phyloP scores from a whole-genome alignment of 1,140 invertebrate species.

The Physella acuta region DNA sequence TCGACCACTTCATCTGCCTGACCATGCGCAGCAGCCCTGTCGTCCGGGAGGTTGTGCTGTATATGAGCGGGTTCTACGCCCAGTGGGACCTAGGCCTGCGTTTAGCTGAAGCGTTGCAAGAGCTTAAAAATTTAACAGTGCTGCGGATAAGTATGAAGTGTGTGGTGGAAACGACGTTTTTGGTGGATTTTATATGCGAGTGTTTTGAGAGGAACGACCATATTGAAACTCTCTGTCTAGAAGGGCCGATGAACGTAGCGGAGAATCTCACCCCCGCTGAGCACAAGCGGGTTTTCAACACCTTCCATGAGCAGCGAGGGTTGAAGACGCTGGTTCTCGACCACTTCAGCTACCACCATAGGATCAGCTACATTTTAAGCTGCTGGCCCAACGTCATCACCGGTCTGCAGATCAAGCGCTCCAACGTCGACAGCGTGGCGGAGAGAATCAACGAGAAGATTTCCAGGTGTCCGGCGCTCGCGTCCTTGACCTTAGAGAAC shows the following conservation, averaged over 20 bases:
- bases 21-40: neutral
- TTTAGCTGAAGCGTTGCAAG: conserved; percentile 29
- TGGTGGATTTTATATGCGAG: conserved; percentile 33
- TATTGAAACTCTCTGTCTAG: conserved; percentile 28
- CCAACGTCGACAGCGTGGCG: conserved; percentile 29
- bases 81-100: conserved; percentile 17
- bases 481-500: conserved; percentile 29
- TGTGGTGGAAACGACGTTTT: conserved; percentile 32
- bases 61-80: conserved; percentile 30
- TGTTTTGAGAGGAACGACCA: conserved; percentile 30
- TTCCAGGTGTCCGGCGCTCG: conserved; percentile 7
- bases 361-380: conserved; percentile 30
- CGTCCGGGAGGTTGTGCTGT: conserved; percentile 40
- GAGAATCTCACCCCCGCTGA: conserved; percentile 28
- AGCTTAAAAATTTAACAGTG: conserved; percentile 24
- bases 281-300: conserved; percentile 25
- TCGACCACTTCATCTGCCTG: conserved; percentile 28
- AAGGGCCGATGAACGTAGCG: conserved; percentile 35
- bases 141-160: conserved; percentile 30
- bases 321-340: conserved; percentile 31
- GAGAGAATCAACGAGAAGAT: conserved; percentile 28
- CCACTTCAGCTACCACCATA: conserved; percentile 36
- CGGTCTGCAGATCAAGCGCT: conserved; percentile 27
- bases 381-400: conserved; percentile 32
- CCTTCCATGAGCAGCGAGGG: neutral